phyloP scores from a whole-genome alignment of 2,113 vertebrate species.

The Setophaga petechia region DNA sequence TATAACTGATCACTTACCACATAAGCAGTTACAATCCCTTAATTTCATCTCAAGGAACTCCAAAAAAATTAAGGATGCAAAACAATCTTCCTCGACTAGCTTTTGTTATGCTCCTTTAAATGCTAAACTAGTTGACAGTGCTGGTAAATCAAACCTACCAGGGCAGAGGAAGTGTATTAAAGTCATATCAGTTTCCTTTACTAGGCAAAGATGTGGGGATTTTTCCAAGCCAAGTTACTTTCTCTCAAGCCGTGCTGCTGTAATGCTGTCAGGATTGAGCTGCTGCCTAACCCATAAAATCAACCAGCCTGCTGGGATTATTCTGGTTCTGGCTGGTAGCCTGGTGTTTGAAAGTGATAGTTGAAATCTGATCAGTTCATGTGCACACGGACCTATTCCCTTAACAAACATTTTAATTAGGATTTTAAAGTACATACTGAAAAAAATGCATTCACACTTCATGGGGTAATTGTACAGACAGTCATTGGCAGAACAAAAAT shows the following conservation, averaged over 20 bases:
- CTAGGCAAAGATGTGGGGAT: neutral
- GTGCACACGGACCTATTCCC: neutral
- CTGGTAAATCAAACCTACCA: neutral
- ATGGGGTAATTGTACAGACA: neutral
- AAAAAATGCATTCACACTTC: neutral
- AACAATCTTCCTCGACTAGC: neutral
- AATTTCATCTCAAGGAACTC: neutral
- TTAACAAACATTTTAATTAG: neutral
- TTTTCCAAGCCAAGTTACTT: slow-evolving; percentile 15
- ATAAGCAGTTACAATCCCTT: neutral
- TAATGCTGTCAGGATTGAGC: neutral
- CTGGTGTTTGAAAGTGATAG: neutral
- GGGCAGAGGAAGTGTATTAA: neutral
- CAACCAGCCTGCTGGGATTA: neutral
- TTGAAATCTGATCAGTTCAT: neutral
- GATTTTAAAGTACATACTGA: neutral
- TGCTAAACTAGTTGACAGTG: neutral
- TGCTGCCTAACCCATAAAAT: slow-evolving; percentile 6
- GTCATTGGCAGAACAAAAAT: neutral
- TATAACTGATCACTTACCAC: neutral
- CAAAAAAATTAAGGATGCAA: neutral
- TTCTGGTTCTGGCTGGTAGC: neutral
- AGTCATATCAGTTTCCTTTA: neutral
- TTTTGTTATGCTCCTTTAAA: neutral
- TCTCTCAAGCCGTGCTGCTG: neutral